phyloP scores from a whole-genome alignment of 2,113 vertebrate genomes.

The Chelonoidis abingdonii region DNA sequence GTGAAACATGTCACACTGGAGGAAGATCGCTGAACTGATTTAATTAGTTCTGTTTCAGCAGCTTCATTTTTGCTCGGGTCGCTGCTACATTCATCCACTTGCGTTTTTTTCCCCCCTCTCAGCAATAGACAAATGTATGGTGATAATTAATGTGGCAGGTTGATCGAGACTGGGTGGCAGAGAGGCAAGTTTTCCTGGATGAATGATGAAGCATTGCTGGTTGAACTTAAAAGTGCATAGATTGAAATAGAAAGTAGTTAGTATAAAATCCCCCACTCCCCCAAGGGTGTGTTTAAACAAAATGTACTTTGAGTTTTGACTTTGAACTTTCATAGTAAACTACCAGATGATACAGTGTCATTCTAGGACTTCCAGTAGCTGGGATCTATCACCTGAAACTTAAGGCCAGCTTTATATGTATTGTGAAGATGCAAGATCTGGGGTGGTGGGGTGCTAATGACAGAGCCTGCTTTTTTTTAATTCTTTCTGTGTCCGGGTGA shows the following conservation, averaged over 20 bases:
- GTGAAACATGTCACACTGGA: not conserved
- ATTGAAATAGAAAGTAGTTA: slow-evolving; percentile 73
- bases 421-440: not conserved
- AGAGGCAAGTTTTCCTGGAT: slow-evolving; percentile 44
- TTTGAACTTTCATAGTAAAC: slow-evolving; percentile 55
- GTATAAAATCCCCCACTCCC: slow-evolving; percentile 48
- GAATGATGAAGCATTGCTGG: slow-evolving; percentile 45
- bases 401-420: not conserved
- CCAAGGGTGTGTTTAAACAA: slow-evolving; percentile 61
- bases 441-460: not conserved
- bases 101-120: not conserved
- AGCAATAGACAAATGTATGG: slow-evolving; percentile 46
- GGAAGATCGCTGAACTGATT: slow-evolving; percentile 55
- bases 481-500: not conserved
- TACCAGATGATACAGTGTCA: not conserved
- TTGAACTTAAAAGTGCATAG: slow-evolving; percentile 61
- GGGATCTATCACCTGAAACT: slow-evolving; percentile 17
- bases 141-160: slow-evolving; percentile 75
- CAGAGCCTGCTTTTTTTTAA: not conserved
- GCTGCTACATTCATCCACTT: slow-evolving; percentile 43
- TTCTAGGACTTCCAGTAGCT: slow-evolving; percentile 27
- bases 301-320: slow-evolving; percentile 67
- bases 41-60: slow-evolving; percentile 66
- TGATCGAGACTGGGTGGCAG: slow-evolving; percentile 67
- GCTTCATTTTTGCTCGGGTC: slow-evolving; percentile 53